Percentiles rank a stretch among this genome's conserved stretches.
Evolutionary conservation across 2,113 vertebrate species (phyloP).

Genomic region (Malurus elegans): DNA sequence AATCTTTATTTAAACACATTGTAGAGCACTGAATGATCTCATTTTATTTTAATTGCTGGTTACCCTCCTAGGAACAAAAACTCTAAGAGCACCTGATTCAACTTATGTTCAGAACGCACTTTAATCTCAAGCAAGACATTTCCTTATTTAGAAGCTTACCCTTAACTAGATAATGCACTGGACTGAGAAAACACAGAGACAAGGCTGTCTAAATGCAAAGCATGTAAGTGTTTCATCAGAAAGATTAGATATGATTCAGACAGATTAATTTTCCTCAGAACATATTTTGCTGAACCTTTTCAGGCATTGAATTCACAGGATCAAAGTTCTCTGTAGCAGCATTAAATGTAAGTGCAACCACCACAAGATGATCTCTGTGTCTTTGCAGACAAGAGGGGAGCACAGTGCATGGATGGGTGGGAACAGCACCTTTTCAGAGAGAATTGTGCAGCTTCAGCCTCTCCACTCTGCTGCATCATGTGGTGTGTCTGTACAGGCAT

Average conservation of each 20-base stretch:
- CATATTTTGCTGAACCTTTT: not conserved
- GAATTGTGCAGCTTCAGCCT: not conserved
- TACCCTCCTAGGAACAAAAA: not conserved
- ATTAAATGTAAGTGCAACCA: not conserved
- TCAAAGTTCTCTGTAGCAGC: not conserved
- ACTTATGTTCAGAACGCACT: not conserved
- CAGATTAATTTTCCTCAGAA: not conserved
- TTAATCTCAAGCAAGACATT: not conserved
- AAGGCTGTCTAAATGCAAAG: not conserved
- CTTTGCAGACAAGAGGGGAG: not conserved
- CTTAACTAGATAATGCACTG: not conserved
- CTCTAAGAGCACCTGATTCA: not conserved
- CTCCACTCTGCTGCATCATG: not conserved
- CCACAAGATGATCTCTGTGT: not conserved
- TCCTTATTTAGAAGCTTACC: not conserved
- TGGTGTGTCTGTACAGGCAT: not conserved
- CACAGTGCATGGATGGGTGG: not conserved
- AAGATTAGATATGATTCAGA: not conserved
- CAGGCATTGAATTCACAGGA: not conserved
- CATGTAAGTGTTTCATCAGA: not conserved
- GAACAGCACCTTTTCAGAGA: not conserved
- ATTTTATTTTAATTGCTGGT: not conserved
- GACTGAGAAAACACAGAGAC: not conserved
- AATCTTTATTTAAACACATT: not conserved
- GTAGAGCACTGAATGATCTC: not conserved